Evolutionary conservation across 2,113 vertebrate species (phyloP).

Genomic region (Leptocoma aspasia): DNA sequence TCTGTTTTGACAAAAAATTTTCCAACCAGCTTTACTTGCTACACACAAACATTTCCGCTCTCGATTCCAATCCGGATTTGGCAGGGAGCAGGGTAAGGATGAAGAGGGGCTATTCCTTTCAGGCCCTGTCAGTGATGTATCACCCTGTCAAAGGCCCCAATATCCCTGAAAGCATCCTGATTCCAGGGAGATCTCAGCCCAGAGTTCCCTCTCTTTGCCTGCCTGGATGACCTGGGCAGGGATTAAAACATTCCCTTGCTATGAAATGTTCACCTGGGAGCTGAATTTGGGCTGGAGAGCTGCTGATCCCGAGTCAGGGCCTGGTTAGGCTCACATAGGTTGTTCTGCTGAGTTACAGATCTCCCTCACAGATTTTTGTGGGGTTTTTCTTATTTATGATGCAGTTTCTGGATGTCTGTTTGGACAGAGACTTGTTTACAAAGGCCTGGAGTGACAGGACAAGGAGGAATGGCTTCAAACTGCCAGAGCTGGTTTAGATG

Average conservation of each 20-base stretch:
- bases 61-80: not conserved
- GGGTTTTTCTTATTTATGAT: rapidly evolving
- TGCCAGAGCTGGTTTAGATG: not conserved
- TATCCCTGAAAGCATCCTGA: not conserved
- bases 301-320: not conserved
- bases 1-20: conserved; percentile 45
- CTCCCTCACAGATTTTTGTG: rapidly evolving
- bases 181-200: not conserved
- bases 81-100: not conserved
- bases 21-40: conserved; percentile 7
- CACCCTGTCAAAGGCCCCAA: not conserved
- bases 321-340: no score
- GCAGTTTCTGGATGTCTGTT: not conserved
- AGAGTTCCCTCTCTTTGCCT: not conserved
- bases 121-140: not conserved
- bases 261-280: not conserved
- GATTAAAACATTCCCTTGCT: not conserved
- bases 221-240: not conserved
- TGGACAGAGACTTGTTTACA: not conserved
- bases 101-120: conserved; percentile 1
- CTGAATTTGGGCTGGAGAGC: not conserved
- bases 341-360: not conserved
- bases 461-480: not conserved
- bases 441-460: not conserved
- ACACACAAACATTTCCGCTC: conserved; percentile 17